A percentile compares a stretch with the other conserved stretches of the same genome.
phyloP scores from a whole-genome alignment of 2,888 invertebrate species.

The Dicyrtomina minuta region DNA sequence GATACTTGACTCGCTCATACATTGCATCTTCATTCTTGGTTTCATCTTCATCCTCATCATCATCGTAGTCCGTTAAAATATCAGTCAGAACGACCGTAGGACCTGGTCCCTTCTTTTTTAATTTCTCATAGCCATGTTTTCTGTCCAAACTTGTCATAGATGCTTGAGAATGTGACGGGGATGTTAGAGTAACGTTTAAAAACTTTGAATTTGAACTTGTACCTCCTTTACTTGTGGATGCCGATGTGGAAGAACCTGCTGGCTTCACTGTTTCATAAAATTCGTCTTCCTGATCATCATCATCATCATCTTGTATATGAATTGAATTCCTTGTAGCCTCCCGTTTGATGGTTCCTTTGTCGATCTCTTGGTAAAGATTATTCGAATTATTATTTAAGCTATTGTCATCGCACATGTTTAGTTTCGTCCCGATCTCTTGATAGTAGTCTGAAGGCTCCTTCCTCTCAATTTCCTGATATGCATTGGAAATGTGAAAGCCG shows the following conservation, averaged over 20 bases:
- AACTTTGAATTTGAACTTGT: too few species aligned
- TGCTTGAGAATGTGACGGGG: slow-evolving; percentile 14
- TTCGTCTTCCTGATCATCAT: slow-evolving; percentile 48
- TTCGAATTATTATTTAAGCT: slow-evolving; percentile 12
- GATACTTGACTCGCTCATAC: slow-evolving; percentile 51
- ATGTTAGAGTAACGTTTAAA: not conserved
- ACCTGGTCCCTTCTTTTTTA: slow-evolving; percentile 40
- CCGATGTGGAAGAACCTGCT: not conserved
- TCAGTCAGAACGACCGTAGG: not conserved
- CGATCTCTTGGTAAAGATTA: slow-evolving; percentile 48
- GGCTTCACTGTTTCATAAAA: slow-evolving; percentile 51
- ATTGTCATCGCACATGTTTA: too few species aligned
- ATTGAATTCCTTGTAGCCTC: not conserved
- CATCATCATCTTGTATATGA: slow-evolving; percentile 33
- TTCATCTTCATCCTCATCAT: slow-evolving; percentile 44
- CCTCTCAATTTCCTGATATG: slow-evolving; percentile 47
- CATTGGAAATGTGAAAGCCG: slow-evolving; percentile 33
- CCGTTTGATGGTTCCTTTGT: slow-evolving; percentile 2
- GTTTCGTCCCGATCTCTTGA: slow-evolving; percentile 45
- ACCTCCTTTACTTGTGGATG: too few species aligned
- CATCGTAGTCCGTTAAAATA: slow-evolving; percentile 41
- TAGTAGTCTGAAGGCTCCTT: slow-evolving; percentile 46
- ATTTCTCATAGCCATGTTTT: slow-evolving; percentile 52
- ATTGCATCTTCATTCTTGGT: slow-evolving; percentile 41
- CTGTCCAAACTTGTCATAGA: slow-evolving; percentile 29